A percentile compares a stretch with the other conserved stretches of the same genome.
These are phyloP conservation scores for Leptinotarsa tumamoca DNA, from an alignment of 2,888 invertebrate genomes.

Conservation along the genomic window DNA sequence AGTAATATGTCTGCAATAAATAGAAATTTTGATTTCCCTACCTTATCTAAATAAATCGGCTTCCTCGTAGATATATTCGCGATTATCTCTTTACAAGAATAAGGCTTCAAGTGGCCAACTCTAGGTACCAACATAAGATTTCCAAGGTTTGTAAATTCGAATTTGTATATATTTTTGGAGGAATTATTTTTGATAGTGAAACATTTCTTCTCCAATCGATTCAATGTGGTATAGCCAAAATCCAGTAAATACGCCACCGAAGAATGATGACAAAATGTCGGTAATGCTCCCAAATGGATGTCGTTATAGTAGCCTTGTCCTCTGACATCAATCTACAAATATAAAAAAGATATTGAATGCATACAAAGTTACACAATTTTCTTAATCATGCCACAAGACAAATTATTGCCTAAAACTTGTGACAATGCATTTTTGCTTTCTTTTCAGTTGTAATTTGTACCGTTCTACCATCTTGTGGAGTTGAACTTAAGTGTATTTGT, in stretches of 20 bases:
- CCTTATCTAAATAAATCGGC: constrained; percentile 60
- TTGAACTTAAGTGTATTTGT: too few relatives aligned
- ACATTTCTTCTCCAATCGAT: constrained; percentile 60
- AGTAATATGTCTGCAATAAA: not conserved
- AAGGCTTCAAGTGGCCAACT: constrained; percentile 66
- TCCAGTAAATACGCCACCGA: constrained; percentile 59
- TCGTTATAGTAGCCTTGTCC: constrained; percentile 46
- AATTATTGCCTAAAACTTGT: too few relatives aligned
- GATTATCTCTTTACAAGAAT: constrained; percentile 67
- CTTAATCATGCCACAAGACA: too few relatives aligned
- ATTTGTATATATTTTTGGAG: constrained; percentile 59
- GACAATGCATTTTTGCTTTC: too few relatives aligned
- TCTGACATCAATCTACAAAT: constrained; percentile 60
- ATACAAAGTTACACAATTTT: not conserved
- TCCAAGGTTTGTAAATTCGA: constrained; percentile 61
- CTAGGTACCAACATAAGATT: constrained; percentile 68
- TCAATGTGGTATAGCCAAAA: constrained; percentile 63
- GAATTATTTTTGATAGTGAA: constrained; percentile 67
- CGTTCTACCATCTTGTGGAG: too few relatives aligned
- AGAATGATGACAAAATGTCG: constrained; percentile 27
- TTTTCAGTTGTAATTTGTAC: too few relatives aligned
- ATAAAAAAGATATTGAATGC: not conserved
- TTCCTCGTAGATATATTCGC: constrained; percentile 68
- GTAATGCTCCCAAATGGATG: constrained; percentile 37
- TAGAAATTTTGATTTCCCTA: constrained; percentile 37